These are phyloP conservation scores for Chrysina gloriosa DNA, from an alignment of 2,888 invertebrate genomes.

Conservation along the genomic window DNA sequence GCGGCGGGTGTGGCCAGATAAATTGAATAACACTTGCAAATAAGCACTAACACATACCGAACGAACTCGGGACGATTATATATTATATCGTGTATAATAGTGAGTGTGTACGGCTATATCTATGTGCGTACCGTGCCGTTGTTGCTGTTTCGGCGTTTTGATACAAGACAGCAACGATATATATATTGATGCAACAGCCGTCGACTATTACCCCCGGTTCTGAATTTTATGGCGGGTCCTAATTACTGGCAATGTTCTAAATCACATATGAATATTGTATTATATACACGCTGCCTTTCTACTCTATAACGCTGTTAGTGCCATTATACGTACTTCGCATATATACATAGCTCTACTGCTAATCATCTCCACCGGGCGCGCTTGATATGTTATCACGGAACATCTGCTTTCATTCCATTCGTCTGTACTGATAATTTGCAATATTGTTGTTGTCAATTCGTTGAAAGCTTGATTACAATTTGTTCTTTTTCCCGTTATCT, in stretches of 20 bases:
- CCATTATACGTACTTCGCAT: conserved; percentile 10
- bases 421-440: conserved; percentile 18
- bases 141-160: conserved; percentile 50
- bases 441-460: conserved; percentile 11
- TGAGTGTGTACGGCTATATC: conserved; percentile 53
- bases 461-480: too few relatives aligned
- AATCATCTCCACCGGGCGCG: conserved; percentile 56
- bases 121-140: conserved; percentile 53
- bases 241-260: conserved; percentile 61
- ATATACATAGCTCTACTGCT: conserved; percentile 47
- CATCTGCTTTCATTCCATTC: conserved; percentile 39
- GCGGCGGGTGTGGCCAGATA: conserved; percentile 65
- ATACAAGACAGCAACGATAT: conserved; percentile 59
- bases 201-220: conserved; percentile 57
- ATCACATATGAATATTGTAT: conserved; percentile 62
- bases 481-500: too few relatives aligned
- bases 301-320: conserved; percentile 22
- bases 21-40: conserved; percentile 68
- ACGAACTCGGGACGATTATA: conserved; percentile 35
- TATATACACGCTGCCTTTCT: conserved; percentile 32
- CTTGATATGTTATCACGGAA: conserved; percentile 50
- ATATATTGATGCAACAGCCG: conserved; percentile 63
- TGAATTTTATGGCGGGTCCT: conserved; percentile 57
- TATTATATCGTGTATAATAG: conserved; percentile 53
- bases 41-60: conserved; percentile 59